A percentile compares a stretch with the other conserved stretches of the same genome.
Evolutionary conservation across 2,113 vertebrate species (phyloP).

Genomic region (Fregata magnificens): DNA sequence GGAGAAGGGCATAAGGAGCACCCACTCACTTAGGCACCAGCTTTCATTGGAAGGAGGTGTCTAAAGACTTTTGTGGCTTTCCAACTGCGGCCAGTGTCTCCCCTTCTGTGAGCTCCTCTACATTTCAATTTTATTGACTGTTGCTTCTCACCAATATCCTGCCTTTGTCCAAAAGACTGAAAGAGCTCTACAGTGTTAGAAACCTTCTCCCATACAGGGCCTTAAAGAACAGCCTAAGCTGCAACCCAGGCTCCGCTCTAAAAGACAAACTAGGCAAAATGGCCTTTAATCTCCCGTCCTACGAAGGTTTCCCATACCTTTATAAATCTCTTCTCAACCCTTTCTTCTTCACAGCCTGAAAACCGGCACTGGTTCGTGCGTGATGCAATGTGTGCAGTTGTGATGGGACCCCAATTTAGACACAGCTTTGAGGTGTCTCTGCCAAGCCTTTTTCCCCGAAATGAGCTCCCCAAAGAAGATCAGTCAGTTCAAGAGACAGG

Average conservation of each 20-base stretch:
- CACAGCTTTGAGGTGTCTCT: not conserved
- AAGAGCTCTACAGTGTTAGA: not conserved
- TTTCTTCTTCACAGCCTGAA: not conserved
- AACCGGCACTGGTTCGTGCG: fast-evolving
- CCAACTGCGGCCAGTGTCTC: not conserved
- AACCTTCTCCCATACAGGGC: not conserved
- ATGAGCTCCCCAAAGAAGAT: constrained; percentile 38
- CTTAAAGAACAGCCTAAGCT: not conserved
- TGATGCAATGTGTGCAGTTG: not conserved
- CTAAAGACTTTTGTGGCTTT: not conserved
- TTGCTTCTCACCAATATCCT: not conserved
- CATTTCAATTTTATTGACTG: not conserved
- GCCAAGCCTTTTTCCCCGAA: not conserved
- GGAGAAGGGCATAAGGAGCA: not conserved
- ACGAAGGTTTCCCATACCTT: not conserved
- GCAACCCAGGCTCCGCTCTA: not conserved
- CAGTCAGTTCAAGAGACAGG: not conserved
- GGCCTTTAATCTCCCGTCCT: not conserved
- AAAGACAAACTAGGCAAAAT: not conserved
- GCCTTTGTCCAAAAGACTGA: not conserved
- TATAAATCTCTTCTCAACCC: not conserved
- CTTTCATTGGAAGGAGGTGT: not conserved
- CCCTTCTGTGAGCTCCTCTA: not conserved
- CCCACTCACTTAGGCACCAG: not conserved
- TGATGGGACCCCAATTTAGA: not conserved